Percentiles rank a stretch among this genome's conserved stretches.
Conservation (phyloP, 35 echinoderm and acorn worm species). For the Ophiothrix spiculata region DNA sequence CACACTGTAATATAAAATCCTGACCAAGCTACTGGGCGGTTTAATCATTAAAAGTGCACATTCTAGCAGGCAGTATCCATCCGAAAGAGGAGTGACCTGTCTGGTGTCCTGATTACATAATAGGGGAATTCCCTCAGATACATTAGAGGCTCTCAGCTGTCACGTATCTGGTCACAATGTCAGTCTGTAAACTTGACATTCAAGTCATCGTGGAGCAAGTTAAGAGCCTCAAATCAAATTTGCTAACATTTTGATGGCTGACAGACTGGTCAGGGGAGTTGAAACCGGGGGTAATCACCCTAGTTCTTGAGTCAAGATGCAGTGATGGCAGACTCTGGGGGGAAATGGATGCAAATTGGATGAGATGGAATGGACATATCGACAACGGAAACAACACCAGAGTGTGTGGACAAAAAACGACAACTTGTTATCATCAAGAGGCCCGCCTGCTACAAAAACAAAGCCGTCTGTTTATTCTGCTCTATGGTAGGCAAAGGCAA, state of each 20-base stretch:
- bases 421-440: background rate
- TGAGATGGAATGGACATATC: no score
- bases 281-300: background rate
- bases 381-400: no score
- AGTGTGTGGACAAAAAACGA: background rate
- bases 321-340: background rate
- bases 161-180: background rate
- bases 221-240: background rate
- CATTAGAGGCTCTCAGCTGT: background rate
- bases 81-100: no score
- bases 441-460: background rate
- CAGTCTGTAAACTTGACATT: background rate
- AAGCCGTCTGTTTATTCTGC: no score
- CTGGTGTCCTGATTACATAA: background rate
- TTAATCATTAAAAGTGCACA: no score
- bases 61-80: no score
- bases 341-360: background rate
- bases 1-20: no score
- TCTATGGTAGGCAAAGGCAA: no score
- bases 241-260: background rate
- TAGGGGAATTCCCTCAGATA: slow-evolving; percentile 1
- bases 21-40: no score
- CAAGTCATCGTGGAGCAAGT: background rate
- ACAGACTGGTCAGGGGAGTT: background rate
- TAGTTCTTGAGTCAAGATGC: background rate